Percentiles rank a stretch among this genome's conserved stretches.
Evolutionary conservation across 2,888 invertebrate species (phyloP).

Genomic region (Deroplatys truncata): DNA sequence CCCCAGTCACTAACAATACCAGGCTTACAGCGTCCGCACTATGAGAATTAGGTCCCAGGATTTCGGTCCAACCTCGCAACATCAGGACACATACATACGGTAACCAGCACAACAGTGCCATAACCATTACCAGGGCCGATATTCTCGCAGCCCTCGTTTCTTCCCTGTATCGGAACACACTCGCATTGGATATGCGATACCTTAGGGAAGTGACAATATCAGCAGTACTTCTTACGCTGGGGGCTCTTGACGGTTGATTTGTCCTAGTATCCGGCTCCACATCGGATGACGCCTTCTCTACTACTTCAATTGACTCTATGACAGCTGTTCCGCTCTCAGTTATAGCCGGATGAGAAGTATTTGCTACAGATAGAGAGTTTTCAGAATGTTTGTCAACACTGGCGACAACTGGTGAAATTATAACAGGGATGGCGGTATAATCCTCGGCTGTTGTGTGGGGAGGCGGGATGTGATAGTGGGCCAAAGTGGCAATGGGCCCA

Average conservation of each 20-base stretch:
- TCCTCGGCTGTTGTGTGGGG: background rate
- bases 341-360: too few species aligned
- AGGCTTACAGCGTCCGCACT: slow-evolving; percentile 36
- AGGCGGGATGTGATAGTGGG: background rate
- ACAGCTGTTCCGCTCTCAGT: background rate
- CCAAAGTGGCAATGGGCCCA: slow-evolving; percentile 44
- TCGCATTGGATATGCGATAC: slow-evolving; percentile 78
- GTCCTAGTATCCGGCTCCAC: background rate
- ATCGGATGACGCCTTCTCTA: background rate
- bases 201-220: slow-evolving; percentile 66
- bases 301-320: background rate
- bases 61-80: slow-evolving; percentile 38
- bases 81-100: slow-evolving; percentile 47
- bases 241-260: background rate
- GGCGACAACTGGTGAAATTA: background rate
- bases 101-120: slow-evolving; percentile 57
- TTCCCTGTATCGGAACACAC: slow-evolving; percentile 78
- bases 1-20: slow-evolving; percentile 55
- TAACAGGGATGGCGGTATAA: background rate
- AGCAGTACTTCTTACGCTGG: background rate
- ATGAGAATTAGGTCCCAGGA: slow-evolving; percentile 38
- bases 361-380: background rate
- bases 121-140: slow-evolving; percentile 71
- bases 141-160: slow-evolving; percentile 87
- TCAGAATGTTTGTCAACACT: background rate